Evolutionary conservation across 2,888 invertebrate species (phyloP).

Genomic region (Noctua janthe): DNA sequence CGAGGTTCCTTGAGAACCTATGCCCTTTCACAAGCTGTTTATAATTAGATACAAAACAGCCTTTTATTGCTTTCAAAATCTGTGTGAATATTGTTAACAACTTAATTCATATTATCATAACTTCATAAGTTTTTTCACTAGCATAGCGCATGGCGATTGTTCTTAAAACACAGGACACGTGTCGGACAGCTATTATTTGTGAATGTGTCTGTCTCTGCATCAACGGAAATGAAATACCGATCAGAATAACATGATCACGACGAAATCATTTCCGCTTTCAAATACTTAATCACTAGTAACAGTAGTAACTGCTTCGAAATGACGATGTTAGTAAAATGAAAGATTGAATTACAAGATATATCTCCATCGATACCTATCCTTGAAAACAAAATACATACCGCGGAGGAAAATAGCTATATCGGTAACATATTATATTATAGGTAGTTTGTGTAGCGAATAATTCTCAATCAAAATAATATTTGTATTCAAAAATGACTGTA

Average conservation of each 20-base stretch:
- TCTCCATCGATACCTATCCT: not conserved
- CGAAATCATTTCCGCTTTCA: constrained; percentile 51
- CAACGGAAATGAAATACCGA: constrained; percentile 54
- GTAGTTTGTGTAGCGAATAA: not conserved
- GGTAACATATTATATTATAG: not conserved
- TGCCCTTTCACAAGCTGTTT: not conserved
- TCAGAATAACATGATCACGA: constrained; percentile 35
- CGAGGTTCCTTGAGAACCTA: not conserved
- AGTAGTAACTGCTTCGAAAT: not conserved
- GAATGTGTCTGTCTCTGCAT: constrained; percentile 54
- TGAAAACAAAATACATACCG: not conserved
- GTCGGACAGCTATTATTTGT: constrained; percentile 58
- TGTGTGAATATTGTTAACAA: constrained; percentile 4
- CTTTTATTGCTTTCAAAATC: not conserved
- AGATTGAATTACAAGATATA: not conserved
- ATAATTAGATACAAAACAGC: not conserved
- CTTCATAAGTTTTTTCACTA: constrained; percentile 5
- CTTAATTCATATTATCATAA: not conserved
- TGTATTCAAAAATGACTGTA: constrained; percentile 24
- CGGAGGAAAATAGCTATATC: not conserved
- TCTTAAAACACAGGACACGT: constrained; percentile 59
- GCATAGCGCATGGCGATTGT: constrained; percentile 10
- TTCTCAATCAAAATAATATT: constrained; percentile 1
- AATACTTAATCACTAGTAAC: not conserved
- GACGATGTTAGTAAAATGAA: not conserved